A percentile compares a stretch with the other conserved stretches of the same genome.
Evolutionary conservation across 2,888 invertebrate species (phyloP).

Genomic region (Heteropelma amictum): DNA sequence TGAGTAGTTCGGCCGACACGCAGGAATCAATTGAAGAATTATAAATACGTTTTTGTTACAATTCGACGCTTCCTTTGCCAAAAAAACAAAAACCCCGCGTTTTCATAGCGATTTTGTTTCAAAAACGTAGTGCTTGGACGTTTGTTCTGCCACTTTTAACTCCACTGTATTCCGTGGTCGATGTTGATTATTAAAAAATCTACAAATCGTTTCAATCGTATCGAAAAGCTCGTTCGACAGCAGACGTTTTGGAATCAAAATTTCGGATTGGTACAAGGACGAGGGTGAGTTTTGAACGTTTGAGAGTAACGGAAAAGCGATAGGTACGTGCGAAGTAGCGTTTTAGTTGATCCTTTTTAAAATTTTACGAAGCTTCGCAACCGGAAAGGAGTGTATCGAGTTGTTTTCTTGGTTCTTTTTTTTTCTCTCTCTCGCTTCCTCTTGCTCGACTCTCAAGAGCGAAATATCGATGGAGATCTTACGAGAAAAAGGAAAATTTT

Average conservation of each 20-base stretch:
- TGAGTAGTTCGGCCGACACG: constrained; percentile 43
- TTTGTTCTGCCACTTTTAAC: constrained; percentile 43
- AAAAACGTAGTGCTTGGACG: not conserved
- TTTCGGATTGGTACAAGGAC: constrained; percentile 13
- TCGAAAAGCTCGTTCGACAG: too few species aligned
- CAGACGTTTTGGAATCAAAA: constrained; percentile 28
- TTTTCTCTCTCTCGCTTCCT: not conserved
- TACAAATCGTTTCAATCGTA: too few species aligned
- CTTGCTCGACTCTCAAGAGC: not conserved
- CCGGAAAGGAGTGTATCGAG: constrained; percentile 18
- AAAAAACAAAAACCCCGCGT: too few species aligned
- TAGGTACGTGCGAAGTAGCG: constrained; percentile 64
- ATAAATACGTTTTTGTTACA: not conserved
- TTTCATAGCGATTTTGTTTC: too few species aligned
- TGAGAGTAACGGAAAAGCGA: constrained; percentile 48
- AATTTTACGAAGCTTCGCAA: constrained; percentile 17
- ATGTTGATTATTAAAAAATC: constrained; percentile 10
- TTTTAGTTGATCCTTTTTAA: constrained; percentile 36
- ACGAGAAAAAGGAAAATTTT: constrained; percentile 29
- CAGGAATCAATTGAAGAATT: constrained; percentile 30
- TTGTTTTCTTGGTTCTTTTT: constrained; percentile 8
- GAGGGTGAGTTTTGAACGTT: constrained; percentile 21
- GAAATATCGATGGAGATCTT: constrained; percentile 19
- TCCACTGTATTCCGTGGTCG: constrained; percentile 36
- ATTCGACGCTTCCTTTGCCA: not conserved